These are phyloP conservation scores for Ellobius talpinus DNA, from an alignment of 2,113 vertebrate genomes.

Conservation along the genomic window DNA sequence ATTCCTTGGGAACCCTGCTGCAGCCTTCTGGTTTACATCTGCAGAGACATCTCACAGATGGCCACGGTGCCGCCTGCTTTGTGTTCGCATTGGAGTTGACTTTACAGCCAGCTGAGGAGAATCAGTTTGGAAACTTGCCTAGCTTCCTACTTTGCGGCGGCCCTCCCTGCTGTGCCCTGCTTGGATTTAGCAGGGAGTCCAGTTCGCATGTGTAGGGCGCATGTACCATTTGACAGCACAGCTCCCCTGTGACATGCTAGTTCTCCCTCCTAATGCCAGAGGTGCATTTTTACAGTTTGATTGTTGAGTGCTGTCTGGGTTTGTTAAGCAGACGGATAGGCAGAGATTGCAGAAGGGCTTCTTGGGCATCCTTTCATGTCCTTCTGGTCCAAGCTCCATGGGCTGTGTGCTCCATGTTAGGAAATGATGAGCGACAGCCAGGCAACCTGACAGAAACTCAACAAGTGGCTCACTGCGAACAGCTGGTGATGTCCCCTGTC, in stretches of 20 bases:
- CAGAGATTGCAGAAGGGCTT: background rate
- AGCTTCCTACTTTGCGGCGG: background rate
- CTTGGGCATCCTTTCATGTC: slow-evolving; percentile 39
- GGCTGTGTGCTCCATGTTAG: background rate
- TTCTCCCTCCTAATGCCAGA: background rate
- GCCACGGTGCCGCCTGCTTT: background rate
- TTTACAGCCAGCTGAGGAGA: background rate
- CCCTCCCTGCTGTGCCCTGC: background rate
- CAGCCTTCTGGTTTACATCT: accelerated
- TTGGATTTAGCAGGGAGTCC: background rate
- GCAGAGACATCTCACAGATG: slow-evolving; percentile 9
- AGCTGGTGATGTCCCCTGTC: background rate
- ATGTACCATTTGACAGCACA: too few relatives aligned
- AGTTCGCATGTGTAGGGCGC: background rate
- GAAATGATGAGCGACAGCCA: slow-evolving; percentile 5
- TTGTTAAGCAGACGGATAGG: slow-evolving; percentile 20
- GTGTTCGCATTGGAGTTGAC: background rate
- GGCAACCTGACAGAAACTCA: background rate
- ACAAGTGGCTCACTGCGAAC: background rate
- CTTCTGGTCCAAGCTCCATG: background rate
- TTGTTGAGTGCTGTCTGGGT: background rate
- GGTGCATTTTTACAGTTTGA: slow-evolving; percentile 30
- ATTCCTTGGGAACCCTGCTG: background rate
- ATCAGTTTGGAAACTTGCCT: background rate
- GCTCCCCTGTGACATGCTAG: background rate